Evolutionary conservation across 2,113 vertebrate species (phyloP).

Genomic region (Larimichthys polyactis): DNA sequence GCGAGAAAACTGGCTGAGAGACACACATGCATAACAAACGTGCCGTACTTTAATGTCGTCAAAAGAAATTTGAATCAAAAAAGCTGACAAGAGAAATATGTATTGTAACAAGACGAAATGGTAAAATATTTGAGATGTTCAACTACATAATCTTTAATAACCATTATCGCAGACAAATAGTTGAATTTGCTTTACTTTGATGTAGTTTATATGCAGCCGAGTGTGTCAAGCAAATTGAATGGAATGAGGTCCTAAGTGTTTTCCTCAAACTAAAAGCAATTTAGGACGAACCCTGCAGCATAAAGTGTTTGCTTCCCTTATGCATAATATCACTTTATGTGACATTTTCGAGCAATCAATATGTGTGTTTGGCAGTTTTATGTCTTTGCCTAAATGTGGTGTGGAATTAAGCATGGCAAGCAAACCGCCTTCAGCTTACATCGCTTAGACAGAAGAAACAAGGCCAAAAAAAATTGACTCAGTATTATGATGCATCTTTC

Average conservation of each 20-base stretch:
- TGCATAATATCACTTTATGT: constrained; percentile 39
- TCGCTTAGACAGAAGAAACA: neutral
- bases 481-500: neutral
- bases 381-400: constrained; percentile 21
- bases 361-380: constrained; percentile 22
- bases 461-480: neutral
- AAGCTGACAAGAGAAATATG: neutral
- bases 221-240: constrained; percentile 29
- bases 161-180: constrained; percentile 9
- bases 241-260: constrained; percentile 35
- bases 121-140: neutral
- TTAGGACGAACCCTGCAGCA: constrained; percentile 23
- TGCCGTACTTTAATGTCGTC: neutral
- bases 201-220: constrained; percentile 9
- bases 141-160: constrained; percentile 7
- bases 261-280: constrained; percentile 36
- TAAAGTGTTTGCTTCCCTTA: constrained; percentile 26
- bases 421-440: constrained; percentile 20
- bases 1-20: neutral
- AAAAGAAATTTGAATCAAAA: neutral
- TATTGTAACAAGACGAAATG: neutral
- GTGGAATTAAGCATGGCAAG: constrained; percentile 7
- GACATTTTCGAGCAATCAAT: constrained; percentile 43
- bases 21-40: neutral
- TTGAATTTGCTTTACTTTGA: constrained; percentile 29